A percentile compares a stretch with the other conserved stretches of the same genome.
phyloP scores from a whole-genome alignment of 2,797 vertebrate genomes.

The Syngnathus rostellatus region DNA sequence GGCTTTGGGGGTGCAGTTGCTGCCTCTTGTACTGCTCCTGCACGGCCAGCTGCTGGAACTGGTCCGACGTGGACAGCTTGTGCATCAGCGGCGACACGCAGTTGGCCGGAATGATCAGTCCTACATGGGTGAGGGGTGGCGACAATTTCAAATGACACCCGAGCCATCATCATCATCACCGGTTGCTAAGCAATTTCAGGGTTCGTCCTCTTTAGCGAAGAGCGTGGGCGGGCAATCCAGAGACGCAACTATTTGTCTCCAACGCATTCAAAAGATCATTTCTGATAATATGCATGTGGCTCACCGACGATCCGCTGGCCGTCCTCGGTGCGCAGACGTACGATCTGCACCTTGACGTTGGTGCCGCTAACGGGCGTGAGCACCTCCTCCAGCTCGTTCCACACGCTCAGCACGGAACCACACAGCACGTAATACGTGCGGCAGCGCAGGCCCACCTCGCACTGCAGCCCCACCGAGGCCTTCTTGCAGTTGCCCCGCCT shows the following conservation, averaged over 20 bases:
- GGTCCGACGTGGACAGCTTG: conserved; percentile 94
- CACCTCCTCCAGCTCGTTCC: conserved; percentile 96
- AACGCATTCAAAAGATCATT: no score
- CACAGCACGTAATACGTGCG: conserved; percentile 91
- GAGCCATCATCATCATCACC: not conserved
- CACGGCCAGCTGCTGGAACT: conserved; percentile 93
- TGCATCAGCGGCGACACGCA: conserved; percentile 87
- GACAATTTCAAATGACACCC: not conserved
- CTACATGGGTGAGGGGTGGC: conserved; percentile 55
- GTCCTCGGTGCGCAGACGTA: conserved; percentile 89
- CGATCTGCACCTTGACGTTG: conserved; percentile 97
- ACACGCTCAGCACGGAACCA: conserved; percentile 94
- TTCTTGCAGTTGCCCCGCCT: conserved; percentile 99
- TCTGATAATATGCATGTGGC: conserved; percentile 24
- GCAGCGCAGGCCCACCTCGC: conserved; percentile 91
- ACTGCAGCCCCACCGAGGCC: conserved; percentile 84
- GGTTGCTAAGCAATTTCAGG: no score
- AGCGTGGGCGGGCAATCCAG: not conserved
- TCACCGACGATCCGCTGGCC: conserved; percentile 94
- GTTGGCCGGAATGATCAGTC: conserved; percentile 96
- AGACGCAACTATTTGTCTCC: not conserved
- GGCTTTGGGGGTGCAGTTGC: conserved; percentile 96
- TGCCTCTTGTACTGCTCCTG: conserved; percentile 97
- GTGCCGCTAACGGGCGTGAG: conserved; percentile 89
- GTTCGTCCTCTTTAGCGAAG: not conserved